Percentiles rank a stretch among this genome's conserved stretches.
phyloP scores from a whole-genome alignment of 2,113 vertebrate genomes.

The Sander vitreus region DNA sequence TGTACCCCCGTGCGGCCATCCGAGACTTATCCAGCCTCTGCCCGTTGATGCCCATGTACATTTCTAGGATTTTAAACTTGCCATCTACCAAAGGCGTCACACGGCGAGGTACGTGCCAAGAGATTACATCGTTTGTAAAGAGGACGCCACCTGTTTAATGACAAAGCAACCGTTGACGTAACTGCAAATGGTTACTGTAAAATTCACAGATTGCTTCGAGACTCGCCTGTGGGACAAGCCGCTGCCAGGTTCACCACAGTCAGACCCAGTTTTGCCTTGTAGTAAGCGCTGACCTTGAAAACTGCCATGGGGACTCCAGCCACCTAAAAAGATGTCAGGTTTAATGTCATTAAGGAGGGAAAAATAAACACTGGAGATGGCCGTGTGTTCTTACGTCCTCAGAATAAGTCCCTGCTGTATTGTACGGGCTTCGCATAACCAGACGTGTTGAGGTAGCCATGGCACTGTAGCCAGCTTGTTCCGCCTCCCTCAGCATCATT shows the following conservation, averaged over 20 bases:
- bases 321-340: slow-evolving; percentile 66
- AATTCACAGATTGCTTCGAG: accelerated
- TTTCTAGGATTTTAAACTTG: slow-evolving; percentile 69
- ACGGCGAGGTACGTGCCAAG: slow-evolving; percentile 86
- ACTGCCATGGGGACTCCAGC: slow-evolving; percentile 83
- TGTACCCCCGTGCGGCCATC: slow-evolving; percentile 80
- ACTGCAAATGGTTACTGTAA: too few relatives aligned
- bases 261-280: slow-evolving; percentile 71
- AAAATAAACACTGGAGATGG: accelerated
- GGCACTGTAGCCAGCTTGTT: slow-evolving; percentile 74
- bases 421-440: slow-evolving; percentile 77
- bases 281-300: slow-evolving; percentile 83
- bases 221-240: slow-evolving; percentile 80
- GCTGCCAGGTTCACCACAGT: slow-evolving; percentile 68
- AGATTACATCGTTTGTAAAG: slow-evolving; percentile 76
- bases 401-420: slow-evolving; percentile 73
- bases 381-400: slow-evolving; percentile 71
- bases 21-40: slow-evolving; percentile 77
- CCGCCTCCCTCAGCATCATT: slow-evolving; percentile 74
- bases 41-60: slow-evolving; percentile 85
- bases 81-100: slow-evolving; percentile 66
- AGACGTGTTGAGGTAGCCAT: slow-evolving; percentile 64
- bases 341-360: background rate
- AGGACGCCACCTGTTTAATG: slow-evolving; percentile 80
- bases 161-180: background rate